Percentiles rank a stretch among this genome's conserved stretches.
Conservation (phyloP, 1,140 invertebrate species). For the Apis dorsata region DNA sequence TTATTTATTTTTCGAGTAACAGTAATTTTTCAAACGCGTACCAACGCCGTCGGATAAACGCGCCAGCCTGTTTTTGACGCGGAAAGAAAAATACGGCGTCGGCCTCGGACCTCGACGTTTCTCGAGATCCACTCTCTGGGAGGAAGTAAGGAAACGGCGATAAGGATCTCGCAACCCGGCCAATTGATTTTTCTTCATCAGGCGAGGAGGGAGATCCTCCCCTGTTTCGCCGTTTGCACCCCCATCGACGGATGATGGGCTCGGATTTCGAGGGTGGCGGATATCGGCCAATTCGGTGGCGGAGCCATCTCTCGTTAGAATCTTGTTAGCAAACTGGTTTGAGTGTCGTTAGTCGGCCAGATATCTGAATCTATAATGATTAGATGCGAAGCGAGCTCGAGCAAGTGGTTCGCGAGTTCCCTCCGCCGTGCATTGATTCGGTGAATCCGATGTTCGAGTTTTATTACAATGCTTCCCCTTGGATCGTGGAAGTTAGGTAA, state of each 20-base stretch:
- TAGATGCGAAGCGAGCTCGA: conserved; percentile 1
- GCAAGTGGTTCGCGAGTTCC: neutral
- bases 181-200: conserved; percentile 66
- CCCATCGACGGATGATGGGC: too few relatives aligned
- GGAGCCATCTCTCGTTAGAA: conserved; percentile 1
- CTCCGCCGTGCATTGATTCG: neutral
- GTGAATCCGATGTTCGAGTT: neutral
- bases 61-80: conserved; percentile 74
- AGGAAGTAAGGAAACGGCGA: conserved; percentile 42
- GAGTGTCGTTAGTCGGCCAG: neutral
- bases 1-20: conserved; percentile 76
- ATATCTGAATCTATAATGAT: conserved; percentile 27
- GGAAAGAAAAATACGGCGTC: conserved; percentile 71
- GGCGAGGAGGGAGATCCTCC: neutral
- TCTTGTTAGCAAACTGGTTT: conserved; percentile 21
- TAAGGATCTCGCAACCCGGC: conserved; percentile 56
- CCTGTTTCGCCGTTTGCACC: neutral
- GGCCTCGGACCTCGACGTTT: conserved; percentile 49
- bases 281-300: neutral
- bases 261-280: neutral
- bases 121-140: conserved; percentile 60
- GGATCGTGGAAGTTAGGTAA: neutral
- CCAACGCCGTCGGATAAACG: conserved; percentile 72
- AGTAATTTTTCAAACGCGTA: conserved; percentile 76
- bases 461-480: neutral